These are phyloP conservation scores for Lasioglossum marginatum DNA, from an alignment of 2,888 invertebrate species.

Conservation along the genomic window DNA sequence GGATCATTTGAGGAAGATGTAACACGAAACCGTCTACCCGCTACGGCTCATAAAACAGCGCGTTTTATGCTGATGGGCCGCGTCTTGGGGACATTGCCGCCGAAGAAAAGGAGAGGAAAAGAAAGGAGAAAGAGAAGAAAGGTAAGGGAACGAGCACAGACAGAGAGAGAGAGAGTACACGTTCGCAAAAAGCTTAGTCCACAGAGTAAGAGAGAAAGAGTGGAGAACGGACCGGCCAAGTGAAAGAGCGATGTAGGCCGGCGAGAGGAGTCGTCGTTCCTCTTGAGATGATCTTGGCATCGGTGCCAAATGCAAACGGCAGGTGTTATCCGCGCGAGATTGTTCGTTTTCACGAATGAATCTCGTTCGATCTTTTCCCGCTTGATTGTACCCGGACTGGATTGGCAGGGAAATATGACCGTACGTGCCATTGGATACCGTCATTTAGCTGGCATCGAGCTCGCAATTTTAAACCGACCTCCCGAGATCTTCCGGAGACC, in stretches of 20 bases:
- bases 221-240: slow-evolving; percentile 25
- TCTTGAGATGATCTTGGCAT: slow-evolving; percentile 74
- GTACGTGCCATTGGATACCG: slow-evolving; percentile 47
- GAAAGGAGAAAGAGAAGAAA: slow-evolving; percentile 19
- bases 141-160: slow-evolving; percentile 14
- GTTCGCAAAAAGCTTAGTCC: background rate
- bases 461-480: slow-evolving; percentile 57
- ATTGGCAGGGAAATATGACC: slow-evolving; percentile 43
- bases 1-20: slow-evolving; percentile 79
- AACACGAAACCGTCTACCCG: slow-evolving; percentile 80
- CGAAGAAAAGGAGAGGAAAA: slow-evolving; percentile 53
- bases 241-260: slow-evolving; percentile 49
- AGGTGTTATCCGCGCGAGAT: slow-evolving; percentile 71
- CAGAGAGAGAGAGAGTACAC: slow-evolving; percentile 10
- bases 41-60: slow-evolving; percentile 82
- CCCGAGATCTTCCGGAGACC: slow-evolving; percentile 7
- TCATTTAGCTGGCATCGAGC: slow-evolving; percentile 47
- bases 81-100: slow-evolving; percentile 77
- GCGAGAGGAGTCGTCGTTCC: slow-evolving; percentile 50
- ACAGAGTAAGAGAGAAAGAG: slow-evolving; percentile 16
- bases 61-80: slow-evolving; percentile 83
- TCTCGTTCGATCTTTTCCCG: slow-evolving; percentile 46
- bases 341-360: slow-evolving; percentile 50
- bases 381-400: slow-evolving; percentile 16
- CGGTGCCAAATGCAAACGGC: slow-evolving; percentile 73